Base-by-base conservation (phyloP, 2,113 vertebrate genomes). In the Psittacara wagleri region DNA sequence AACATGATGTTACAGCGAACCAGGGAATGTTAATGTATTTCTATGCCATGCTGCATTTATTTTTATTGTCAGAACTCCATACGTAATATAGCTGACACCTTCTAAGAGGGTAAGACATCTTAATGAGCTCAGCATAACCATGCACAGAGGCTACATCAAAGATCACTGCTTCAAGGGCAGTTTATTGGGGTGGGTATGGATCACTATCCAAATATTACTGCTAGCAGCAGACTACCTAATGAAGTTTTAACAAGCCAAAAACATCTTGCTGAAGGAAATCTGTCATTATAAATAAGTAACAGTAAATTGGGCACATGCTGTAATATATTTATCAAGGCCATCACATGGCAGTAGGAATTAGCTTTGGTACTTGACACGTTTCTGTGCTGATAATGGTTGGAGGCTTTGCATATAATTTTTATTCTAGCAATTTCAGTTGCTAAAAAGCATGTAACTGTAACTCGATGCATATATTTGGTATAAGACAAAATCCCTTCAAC, bases 71-170 rank as follows among this genome's bases (percentile, higher is more conserved):
- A 92, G 70, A 73, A 62, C 74, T 89, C 87, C 0, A 2, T 77
- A 27, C 46, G 88, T 92, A 94, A 82, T 74, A 90, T 7, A 92
- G 83, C 33, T 72, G 63, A 63, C 92, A 68, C 88, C 77, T 96
- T 97, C 92, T 68, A 86, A 0, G 15, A 70, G 63, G 52, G 44
- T 16, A 27, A 92, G 88, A 82, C 66, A 82, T 87, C 86, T 95
- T 95, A 96, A 96, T 95, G 83, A 95, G 91, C 92, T 94, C 72
- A 74, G 95, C 72, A 90, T 37, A 80, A 4, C 13, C 74, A 22
- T 0, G 49, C 41, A 20, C 23, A 13, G 67, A 70, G 67, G n/a
- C 70, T 82, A 43, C 70, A 72, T 72, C 85, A n/a, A 78, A 90
- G 91, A 87, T 68, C 66, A 16, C 69, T 35, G 79, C 80, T 88